Base-by-base conservation (phyloP, 2,888 invertebrate genomes). In the Liposcelis brunnea region DNA sequence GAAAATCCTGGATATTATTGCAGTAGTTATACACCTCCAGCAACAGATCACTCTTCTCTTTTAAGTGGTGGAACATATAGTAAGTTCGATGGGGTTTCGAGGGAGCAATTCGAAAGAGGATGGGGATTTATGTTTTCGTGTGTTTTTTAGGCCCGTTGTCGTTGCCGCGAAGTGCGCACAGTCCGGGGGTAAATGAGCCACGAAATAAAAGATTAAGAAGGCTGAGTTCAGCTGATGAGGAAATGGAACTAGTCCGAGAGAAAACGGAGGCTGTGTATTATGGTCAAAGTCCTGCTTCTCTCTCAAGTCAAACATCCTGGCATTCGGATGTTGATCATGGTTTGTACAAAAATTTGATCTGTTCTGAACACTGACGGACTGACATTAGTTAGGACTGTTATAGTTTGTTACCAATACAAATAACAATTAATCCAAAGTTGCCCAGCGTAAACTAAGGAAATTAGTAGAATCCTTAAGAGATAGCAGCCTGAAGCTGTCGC, bases 1-100 rank as follows among this genome's bases (percentile, higher is more conserved):
- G 85, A 86, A 68, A 81, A 79, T 63, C 75, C 81, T 54, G 72
- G 77, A 55, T 83, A 82, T 65, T 84, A 84, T 66, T 82, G 81
- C 67, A 79, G 75, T 63, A 82, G 77, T 66, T 85, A 84, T 66
- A 75, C 80, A 56, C 72, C 80, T 55, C 75, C 77, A 55, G 73
- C 72, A 52, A 68, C 72, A 52, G 72, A 65, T 53, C 64, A 65
- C 52, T 54, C 60, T 38, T 54, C 76, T 49, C 80, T 81, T 76
- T 75, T 82, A 49, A 76, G 81, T 43, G 76, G 81, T 45, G 77
- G 79, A 52, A 77, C 80, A 53, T 84, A 83, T 58, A 83, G 83
- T 83, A 60, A 79, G 80, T 71, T 18, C 14, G n/a, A n/a, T n/a
- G n/a, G n/a, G n/a, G n/a, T n/a, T n/a, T n/a, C n/a, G n/a, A n/a